phyloP scores from a whole-genome alignment of 2,113 vertebrate genomes.

The Chaetura pelagica region DNA sequence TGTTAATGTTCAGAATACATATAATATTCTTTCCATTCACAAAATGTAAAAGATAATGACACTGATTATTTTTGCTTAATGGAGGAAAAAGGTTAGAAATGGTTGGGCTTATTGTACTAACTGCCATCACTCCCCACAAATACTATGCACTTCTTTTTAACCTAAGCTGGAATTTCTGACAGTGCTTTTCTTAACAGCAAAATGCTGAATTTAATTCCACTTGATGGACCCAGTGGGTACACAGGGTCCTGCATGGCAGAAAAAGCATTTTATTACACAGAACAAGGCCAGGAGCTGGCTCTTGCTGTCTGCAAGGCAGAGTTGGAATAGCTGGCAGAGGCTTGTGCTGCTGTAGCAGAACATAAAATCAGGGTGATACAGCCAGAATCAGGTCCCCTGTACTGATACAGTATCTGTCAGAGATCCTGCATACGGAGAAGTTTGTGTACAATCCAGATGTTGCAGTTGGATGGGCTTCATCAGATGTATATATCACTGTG shows the following conservation, averaged over 20 bases:
- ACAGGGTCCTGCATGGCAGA: neutral
- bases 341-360: neutral
- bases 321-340: neutral
- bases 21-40: slow-evolving; percentile 5
- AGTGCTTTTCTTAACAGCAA: neutral
- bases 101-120: neutral
- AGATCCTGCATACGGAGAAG: neutral
- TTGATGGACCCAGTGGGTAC: neutral
- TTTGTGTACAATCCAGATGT: neutral
- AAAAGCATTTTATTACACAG: neutral
- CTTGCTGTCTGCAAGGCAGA: neutral
- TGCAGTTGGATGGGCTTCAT: neutral
- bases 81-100: neutral
- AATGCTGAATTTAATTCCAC: neutral
- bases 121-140: neutral
- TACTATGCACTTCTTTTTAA: neutral
- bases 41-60: neutral
- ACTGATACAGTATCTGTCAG: neutral
- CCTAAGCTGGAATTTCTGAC: neutral
- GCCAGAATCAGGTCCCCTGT: neutral
- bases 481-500: neutral
- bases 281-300: neutral
- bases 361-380: neutral
- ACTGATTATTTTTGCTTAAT: slow-evolving; percentile 34
- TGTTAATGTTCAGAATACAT: neutral